phyloP scores from a whole-genome alignment of 2,797 vertebrate genomes.

The Yasuhikotakia modesta region DNA sequence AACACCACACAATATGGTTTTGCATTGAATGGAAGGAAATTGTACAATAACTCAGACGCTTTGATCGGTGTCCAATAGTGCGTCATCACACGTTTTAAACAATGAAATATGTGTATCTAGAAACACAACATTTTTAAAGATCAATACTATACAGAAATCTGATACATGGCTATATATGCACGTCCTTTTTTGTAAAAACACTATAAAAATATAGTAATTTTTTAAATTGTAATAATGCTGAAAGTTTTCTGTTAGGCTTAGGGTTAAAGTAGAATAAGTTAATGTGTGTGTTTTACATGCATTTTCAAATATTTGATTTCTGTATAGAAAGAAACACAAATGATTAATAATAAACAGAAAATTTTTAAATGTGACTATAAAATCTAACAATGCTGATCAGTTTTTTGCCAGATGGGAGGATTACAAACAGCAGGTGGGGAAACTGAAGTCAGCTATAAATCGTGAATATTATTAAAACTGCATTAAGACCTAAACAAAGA shows the following conservation, averaged over 20 bases:
- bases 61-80: neutral
- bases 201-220: too few relatives aligned
- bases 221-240: too few relatives aligned
- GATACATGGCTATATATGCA: neutral
- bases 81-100: neutral
- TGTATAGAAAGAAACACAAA: neutral
- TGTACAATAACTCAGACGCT: neutral
- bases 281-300: too few relatives aligned
- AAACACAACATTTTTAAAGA: slow-evolving; percentile 20
- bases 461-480: slow-evolving; percentile 33
- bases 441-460: slow-evolving; percentile 42
- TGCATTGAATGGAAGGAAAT: slow-evolving; percentile 1
- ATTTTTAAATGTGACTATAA: neutral
- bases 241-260: too few relatives aligned
- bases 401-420: slow-evolving; percentile 30
- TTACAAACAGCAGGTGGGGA: slow-evolving; percentile 43
- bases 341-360: neutral
- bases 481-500: slow-evolving; percentile 45
- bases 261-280: neutral
- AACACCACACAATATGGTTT: neutral
- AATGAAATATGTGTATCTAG: slow-evolving; percentile 7
- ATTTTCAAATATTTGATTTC: neutral
- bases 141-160: slow-evolving; percentile 5
- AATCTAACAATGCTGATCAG: slow-evolving; percentile 21
- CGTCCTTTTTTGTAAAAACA: too few relatives aligned